These are phyloP conservation scores for Trichogramma pretiosum DNA, from an alignment of 1,140 invertebrate genomes.

Conservation along the genomic window DNA sequence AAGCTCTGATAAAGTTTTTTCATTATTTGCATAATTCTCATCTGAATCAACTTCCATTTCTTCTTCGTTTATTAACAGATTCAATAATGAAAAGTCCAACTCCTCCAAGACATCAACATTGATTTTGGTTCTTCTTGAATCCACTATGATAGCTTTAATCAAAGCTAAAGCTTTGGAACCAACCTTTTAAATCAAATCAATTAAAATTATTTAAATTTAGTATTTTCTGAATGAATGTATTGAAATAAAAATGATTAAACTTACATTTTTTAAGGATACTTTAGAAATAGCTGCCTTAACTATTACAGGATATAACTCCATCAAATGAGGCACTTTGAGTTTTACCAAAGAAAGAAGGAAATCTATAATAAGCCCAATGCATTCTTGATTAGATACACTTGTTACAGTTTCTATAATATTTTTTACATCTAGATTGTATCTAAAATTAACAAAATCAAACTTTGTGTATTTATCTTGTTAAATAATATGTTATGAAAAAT, in stretches of 20 bases:
- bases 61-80: slow-evolving; percentile 30
- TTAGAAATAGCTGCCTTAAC: slow-evolving; percentile 41
- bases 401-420: slow-evolving; percentile 30
- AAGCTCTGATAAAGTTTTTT: slow-evolving; percentile 33
- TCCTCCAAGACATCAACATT: slow-evolving; percentile 27
- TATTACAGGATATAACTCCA: slow-evolving; percentile 36
- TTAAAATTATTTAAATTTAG: background rate
- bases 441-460: slow-evolving; percentile 15
- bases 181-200: slow-evolving; percentile 21
- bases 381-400: slow-evolving; percentile 38
- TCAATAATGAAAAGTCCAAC: slow-evolving; percentile 34
- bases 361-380: slow-evolving; percentile 43
- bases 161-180: slow-evolving; percentile 36
- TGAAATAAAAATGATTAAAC: slow-evolving; percentile 6
- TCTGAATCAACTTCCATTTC: slow-evolving; percentile 21
- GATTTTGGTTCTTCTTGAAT: slow-evolving; percentile 24
- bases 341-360: slow-evolving; percentile 45
- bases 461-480: slow-evolving; percentile 7
- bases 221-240: background rate
- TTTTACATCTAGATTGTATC: slow-evolving; percentile 31
- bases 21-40: slow-evolving; percentile 20
- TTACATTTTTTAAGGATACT: slow-evolving; percentile 39
- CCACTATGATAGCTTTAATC: slow-evolving; percentile 33
- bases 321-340: slow-evolving; percentile 35
- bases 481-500: slow-evolving; percentile 10